Evolutionary conservation across 1,140 invertebrate genomes (phyloP).

Genomic region (Lepidostoma basale): DNA sequence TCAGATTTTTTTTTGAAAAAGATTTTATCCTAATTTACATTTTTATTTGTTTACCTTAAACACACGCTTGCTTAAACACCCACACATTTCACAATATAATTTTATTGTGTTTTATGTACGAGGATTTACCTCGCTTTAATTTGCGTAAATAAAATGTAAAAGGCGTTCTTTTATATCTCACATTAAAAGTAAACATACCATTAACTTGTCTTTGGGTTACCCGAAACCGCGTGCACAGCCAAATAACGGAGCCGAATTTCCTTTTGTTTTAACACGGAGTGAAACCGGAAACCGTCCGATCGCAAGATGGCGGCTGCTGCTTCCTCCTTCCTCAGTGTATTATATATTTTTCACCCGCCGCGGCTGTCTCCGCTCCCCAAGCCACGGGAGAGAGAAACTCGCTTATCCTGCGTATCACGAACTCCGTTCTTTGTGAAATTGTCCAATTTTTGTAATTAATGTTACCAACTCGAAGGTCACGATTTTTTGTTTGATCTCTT

Average conservation of each 20-base stretch:
- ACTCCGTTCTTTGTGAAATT: background rate
- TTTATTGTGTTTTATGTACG: background rate
- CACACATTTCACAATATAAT: background rate
- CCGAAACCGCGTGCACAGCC: background rate
- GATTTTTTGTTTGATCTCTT: background rate
- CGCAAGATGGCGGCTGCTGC: background rate
- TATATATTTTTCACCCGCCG: background rate
- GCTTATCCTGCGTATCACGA: background rate
- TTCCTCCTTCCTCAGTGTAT: background rate
- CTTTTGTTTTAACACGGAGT: constrained; percentile 20
- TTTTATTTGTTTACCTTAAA: background rate
- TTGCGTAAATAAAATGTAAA: background rate
- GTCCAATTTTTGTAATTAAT: background rate
- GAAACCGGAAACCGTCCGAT: constrained; percentile 9
- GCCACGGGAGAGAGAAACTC: background rate
- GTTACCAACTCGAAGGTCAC: background rate
- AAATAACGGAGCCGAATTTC: constrained; percentile 9
- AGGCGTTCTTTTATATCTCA: background rate
- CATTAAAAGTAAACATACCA: background rate
- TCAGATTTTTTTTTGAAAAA: too few relatives aligned
- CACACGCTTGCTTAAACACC: background rate
- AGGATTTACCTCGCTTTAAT: background rate
- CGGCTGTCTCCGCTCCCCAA: background rate
- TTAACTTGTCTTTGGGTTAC: background rate
- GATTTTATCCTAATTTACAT: background rate